Evolutionary conservation across 2,113 vertebrate genomes (phyloP).

Genomic region (Muntiacus reevesi): DNA sequence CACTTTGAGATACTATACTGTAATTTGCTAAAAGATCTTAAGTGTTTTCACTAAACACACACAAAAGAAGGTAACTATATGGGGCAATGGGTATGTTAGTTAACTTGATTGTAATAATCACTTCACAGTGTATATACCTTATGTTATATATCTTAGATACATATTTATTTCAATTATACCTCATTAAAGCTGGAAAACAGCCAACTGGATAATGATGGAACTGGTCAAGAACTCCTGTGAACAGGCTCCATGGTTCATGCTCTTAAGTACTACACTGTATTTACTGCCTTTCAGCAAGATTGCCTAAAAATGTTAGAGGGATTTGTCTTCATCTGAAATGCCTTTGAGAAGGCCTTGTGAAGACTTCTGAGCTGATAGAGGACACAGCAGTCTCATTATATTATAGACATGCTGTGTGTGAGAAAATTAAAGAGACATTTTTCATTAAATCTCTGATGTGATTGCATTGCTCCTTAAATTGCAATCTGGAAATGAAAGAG

Average conservation of each 20-base stretch:
- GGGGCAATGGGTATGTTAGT: not conserved
- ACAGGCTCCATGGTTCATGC: not conserved
- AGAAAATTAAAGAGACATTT: not conserved
- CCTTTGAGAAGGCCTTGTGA: not conserved
- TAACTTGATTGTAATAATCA: not conserved
- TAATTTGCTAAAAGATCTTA: not conserved
- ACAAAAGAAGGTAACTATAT: not conserved
- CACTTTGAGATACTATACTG: not conserved
- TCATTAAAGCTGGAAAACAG: not conserved
- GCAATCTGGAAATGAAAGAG: constrained; percentile 20
- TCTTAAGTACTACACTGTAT: not conserved
- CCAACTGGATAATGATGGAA: not conserved
- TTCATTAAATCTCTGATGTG: constrained; percentile 3
- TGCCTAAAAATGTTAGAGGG: not conserved
- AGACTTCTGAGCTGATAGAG: not conserved
- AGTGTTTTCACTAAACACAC: not conserved
- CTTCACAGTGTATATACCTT: not conserved
- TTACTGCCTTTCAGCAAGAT: not conserved
- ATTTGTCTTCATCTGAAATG: not conserved
- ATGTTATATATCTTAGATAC: not conserved
- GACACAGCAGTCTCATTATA: not conserved
- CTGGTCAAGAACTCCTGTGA: not conserved
- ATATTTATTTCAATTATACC: not conserved
- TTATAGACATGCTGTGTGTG: not conserved
- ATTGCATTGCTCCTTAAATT: constrained; percentile 45